Percentiles rank a stretch among this genome's conserved stretches.
Evolutionary conservation across 1,140 invertebrate genomes (phyloP).

Genomic region (Penaeus indicus): DNA sequence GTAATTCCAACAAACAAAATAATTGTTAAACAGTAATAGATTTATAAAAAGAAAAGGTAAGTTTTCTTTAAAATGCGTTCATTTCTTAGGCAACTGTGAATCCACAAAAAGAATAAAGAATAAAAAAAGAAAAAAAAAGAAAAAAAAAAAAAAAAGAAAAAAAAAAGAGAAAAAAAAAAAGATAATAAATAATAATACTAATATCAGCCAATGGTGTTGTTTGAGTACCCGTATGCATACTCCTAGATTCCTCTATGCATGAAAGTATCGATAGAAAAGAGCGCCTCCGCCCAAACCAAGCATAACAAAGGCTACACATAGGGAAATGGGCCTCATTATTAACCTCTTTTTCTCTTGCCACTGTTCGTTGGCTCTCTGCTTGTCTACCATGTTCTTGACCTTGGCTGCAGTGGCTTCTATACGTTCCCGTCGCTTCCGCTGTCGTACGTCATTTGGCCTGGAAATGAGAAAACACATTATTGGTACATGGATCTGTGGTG

Average conservation of each 20-base stretch:
- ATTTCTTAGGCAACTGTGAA: too few species aligned
- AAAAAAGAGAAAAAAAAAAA: not conserved
- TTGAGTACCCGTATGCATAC: constrained; percentile 9
- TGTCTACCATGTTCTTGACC: constrained; percentile 67
- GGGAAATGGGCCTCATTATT: constrained; percentile 63
- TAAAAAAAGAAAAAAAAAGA: too few species aligned
- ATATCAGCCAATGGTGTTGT: constrained; percentile 6
- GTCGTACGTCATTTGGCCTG: constrained; percentile 32
- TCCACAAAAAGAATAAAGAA: too few species aligned
- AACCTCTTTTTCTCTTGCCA: constrained; percentile 68
- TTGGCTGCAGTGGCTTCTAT: constrained; percentile 66
- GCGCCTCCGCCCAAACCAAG: constrained; percentile 53
- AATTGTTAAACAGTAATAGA: too few species aligned
- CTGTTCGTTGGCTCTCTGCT: constrained; percentile 67
- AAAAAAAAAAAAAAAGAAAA: too few species aligned
- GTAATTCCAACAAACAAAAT: too few species aligned
- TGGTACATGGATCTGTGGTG: too few species aligned
- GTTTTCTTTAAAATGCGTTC: too few species aligned
- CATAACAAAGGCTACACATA: constrained; percentile 60
- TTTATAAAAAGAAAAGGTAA: too few species aligned
- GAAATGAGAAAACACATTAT: too few species aligned
- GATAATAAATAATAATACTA: not conserved
- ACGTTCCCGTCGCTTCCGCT: constrained; percentile 49
- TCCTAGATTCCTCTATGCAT: constrained; percentile 27
- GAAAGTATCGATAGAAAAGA: constrained; percentile 56